Evolutionary conservation across 2,797 vertebrate species (phyloP).

Genomic region (Graptemys geographica): DNA sequence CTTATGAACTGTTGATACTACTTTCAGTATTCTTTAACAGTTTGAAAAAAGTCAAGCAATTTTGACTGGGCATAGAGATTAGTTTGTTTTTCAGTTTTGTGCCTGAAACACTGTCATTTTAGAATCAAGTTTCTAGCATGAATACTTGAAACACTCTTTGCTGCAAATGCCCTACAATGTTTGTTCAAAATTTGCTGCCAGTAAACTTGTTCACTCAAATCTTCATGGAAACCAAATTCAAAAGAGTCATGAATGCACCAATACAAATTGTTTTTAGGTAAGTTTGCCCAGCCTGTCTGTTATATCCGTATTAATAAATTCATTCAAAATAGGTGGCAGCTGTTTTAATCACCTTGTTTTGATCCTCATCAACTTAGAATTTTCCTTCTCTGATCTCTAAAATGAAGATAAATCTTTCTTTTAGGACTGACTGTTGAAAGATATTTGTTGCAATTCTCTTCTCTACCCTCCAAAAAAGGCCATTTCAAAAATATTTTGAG

Average conservation of each 20-base stretch:
- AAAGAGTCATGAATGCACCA: neutral
- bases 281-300: conserved; percentile 24
- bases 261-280: conserved; percentile 11
- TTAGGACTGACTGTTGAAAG: neutral
- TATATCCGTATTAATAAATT: neutral
- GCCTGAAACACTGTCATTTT: neutral
- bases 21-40: neutral
- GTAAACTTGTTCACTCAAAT: conserved; percentile 55
- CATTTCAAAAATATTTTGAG: neutral
- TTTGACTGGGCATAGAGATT: neutral
- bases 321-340: neutral
- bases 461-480: neutral
- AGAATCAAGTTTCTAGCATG: neutral
- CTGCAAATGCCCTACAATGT: conserved; percentile 28
- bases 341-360: conserved; percentile 1
- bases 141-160: conserved; percentile 5
- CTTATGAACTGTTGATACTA: neutral
- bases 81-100: neutral
- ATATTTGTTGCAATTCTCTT: neutral
- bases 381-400: neutral
- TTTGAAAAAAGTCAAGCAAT: neutral
- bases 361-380: neutral
- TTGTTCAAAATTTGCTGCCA: conserved; percentile 32
- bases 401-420: neutral
- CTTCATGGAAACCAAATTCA: conserved; percentile 39